Evolutionary conservation across 2,888 invertebrate species (phyloP).

Genomic region (Piscicola geometra): DNA sequence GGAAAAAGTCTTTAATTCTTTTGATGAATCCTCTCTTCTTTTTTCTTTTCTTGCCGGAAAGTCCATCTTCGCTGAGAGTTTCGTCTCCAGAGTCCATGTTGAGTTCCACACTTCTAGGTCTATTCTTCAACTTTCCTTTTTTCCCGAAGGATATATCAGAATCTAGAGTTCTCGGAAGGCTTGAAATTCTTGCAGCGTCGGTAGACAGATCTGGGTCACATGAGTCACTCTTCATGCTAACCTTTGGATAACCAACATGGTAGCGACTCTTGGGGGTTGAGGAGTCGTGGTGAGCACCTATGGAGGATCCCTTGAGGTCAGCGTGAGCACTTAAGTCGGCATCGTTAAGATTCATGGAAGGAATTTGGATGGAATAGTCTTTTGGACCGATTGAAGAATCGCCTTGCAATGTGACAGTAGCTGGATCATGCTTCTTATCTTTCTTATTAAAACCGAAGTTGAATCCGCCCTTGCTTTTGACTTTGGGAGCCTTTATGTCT

Average conservation of each 20-base stretch:
- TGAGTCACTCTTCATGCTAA: not conserved
- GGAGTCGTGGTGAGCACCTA: not conserved
- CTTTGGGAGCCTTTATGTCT: not conserved
- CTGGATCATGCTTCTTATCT: not conserved
- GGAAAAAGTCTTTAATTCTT: constrained; percentile 31
- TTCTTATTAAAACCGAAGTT: constrained; percentile 3
- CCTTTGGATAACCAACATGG: constrained; percentile 25
- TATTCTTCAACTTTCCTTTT: constrained; percentile 8
- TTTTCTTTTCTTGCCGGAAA: constrained; percentile 12
- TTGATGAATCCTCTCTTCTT: constrained; percentile 27
- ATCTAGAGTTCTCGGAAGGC: constrained; percentile 19
- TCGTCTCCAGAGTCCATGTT: not conserved
- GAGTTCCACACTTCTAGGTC: constrained; percentile 27
- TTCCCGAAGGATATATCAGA: not conserved
- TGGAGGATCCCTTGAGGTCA: constrained; percentile 14
- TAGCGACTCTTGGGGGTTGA: constrained; percentile 8
- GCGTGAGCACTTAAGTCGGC: constrained; percentile 1
- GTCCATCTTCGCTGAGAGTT: not conserved
- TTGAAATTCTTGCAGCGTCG: not conserved
- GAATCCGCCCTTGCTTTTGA: not conserved
- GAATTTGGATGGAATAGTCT: constrained; percentile 25
- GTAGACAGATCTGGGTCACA: not conserved
- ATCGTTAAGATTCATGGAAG: not conserved
- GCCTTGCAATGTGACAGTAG: not conserved
- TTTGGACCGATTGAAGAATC: not conserved